Evolutionary conservation across 2,113 vertebrate genomes (phyloP).

Genomic region (Percopsis transmontana): DNA sequence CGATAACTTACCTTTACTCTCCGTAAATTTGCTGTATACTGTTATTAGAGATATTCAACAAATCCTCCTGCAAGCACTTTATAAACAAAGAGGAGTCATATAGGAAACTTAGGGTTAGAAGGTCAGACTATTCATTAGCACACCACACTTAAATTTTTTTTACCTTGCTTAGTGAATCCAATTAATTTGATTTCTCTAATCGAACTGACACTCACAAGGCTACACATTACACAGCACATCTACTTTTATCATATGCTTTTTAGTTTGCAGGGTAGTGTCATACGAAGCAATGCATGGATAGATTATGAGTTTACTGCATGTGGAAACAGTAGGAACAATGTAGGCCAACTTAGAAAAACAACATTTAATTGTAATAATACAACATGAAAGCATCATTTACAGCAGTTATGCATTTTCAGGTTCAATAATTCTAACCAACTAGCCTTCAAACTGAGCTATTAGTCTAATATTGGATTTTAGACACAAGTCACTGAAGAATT

Average conservation of each 20-base stretch:
- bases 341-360: conserved; percentile 43
- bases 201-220: too few relatives aligned
- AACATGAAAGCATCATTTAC: conserved; percentile 69
- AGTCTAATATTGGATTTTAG: conserved; percentile 35
- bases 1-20: conserved; percentile 26
- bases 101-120: neutral
- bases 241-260: too few relatives aligned
- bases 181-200: too few relatives aligned
- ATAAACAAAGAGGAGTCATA: too few relatives aligned
- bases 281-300: neutral
- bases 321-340: conserved; percentile 6
- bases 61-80: too few relatives aligned
- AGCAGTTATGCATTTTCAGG: conserved; percentile 58
- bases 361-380: conserved; percentile 55
- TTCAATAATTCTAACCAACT: conserved; percentile 45
- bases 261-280: neutral
- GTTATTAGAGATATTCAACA: too few relatives aligned
- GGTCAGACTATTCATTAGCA: neutral
- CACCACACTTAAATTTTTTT: neutral
- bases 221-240: too few relatives aligned
- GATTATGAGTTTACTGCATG: neutral
- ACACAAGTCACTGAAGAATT: conserved; percentile 43
- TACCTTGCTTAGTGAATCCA: too few relatives aligned
- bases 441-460: conserved; percentile 54
- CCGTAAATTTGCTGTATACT: too few relatives aligned